A percentile compares a stretch with the other conserved stretches of the same genome.
These are phyloP conservation scores for Acrossocheilus wenchowensis DNA, from an alignment of 2,797 vertebrate genomes.

Conservation along the genomic window DNA sequence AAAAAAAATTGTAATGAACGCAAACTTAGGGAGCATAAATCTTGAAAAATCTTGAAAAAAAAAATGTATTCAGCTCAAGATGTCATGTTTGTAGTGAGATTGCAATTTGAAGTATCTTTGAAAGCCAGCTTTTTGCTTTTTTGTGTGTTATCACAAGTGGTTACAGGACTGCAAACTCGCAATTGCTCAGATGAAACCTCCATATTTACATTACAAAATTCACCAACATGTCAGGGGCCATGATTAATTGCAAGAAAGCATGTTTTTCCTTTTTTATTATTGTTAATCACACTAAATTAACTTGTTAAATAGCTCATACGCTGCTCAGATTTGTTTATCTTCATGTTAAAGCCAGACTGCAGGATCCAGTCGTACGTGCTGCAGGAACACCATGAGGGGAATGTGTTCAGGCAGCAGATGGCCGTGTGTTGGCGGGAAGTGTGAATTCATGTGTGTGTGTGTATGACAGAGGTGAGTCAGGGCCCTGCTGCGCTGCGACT, in stretches of 20 bases:
- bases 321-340: conserved; percentile 35
- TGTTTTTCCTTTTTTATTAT: neutral
- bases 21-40: neutral
- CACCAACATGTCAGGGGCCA: neutral
- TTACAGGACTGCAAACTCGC: neutral
- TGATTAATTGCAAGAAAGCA: neutral
- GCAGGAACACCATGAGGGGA: conserved; percentile 30
- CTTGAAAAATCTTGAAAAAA: neutral
- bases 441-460: conserved; percentile 50
- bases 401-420: conserved; percentile 56
- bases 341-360: conserved; percentile 25
- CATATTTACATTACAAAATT: neutral
- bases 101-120: neutral
- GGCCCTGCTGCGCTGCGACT: conserved; percentile 46
- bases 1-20: neutral
- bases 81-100: neutral
- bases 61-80: neutral
- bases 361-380: neutral
- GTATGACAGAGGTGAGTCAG: conserved; percentile 51
- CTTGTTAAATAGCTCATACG: conserved; percentile 25
- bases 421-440: conserved; percentile 55
- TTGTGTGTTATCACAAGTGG: neutral
- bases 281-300: conserved; percentile 28
- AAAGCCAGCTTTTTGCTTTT: neutral
- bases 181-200: neutral